Evolutionary conservation across 2,797 vertebrate genomes (phyloP).

Genomic region (Galago senegalensis): DNA sequence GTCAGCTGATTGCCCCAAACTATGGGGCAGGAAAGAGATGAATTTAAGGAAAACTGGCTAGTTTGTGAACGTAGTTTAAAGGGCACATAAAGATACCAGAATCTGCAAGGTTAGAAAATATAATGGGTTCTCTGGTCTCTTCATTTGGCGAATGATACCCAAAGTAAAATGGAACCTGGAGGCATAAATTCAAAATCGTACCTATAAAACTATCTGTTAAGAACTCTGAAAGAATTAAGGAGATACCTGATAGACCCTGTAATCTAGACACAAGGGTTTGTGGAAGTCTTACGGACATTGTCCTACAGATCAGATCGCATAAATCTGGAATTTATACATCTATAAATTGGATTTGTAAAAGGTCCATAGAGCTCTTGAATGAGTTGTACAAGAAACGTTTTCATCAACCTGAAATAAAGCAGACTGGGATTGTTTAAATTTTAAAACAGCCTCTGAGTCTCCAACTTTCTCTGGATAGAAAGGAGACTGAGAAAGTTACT

Average conservation of each 20-base stretch:
- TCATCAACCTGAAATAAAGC: neutral
- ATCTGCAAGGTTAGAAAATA: neutral
- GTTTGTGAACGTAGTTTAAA: neutral
- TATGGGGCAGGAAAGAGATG: neutral
- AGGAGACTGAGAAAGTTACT: neutral
- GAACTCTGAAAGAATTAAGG: neutral
- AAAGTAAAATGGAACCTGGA: neutral
- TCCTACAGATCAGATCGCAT: neutral
- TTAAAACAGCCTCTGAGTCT: neutral
- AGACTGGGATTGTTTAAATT: neutral
- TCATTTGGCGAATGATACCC: neutral
- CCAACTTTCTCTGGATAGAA: neutral
- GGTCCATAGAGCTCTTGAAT: neutral
- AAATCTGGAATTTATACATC: neutral
- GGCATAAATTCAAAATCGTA: neutral
- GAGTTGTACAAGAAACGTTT: neutral
- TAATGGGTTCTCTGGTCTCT: neutral
- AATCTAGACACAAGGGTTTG: neutral
- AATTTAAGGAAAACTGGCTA: neutral
- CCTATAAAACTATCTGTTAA: neutral
- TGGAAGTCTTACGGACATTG: neutral
- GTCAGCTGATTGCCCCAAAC: neutral
- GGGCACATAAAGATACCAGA: neutral
- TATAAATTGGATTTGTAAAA: neutral
- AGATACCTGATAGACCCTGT: neutral